Evolutionary conservation across 2,888 invertebrate genomes (phyloP).

Genomic region (Erynnis tages): DNA sequence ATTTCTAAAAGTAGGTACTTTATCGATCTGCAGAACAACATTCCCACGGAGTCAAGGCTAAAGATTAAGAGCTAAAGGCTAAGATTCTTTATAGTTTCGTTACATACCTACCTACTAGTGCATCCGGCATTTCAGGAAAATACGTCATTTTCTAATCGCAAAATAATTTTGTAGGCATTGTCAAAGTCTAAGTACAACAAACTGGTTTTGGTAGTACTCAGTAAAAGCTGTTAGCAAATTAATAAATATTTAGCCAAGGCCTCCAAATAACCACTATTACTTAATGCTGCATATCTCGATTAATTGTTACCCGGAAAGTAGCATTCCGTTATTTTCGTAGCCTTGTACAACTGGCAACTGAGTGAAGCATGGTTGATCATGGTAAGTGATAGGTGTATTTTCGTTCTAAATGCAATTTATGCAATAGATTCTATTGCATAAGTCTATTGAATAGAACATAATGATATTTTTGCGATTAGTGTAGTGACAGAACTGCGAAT

Average conservation of each 20-base stretch:
- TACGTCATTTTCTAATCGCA: too few relatives aligned
- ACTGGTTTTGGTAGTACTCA: not conserved
- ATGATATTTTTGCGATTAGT: too few relatives aligned
- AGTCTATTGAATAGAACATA: too few relatives aligned
- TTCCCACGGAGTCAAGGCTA: slow-evolving; percentile 12
- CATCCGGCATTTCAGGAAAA: not conserved
- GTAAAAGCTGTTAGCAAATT: slow-evolving; percentile 2
- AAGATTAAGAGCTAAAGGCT: not conserved
- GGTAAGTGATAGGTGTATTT: too few relatives aligned
- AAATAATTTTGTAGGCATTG: too few relatives aligned
- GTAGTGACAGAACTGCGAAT: too few relatives aligned
- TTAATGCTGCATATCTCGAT: not conserved
- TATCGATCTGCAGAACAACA: slow-evolving; percentile 2
- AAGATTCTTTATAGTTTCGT: not conserved
- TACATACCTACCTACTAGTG: not conserved
- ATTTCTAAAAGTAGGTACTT: not conserved
- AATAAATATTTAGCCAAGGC: slow-evolving; percentile 14
- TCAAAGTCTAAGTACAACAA: not conserved
- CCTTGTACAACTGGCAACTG: not conserved
- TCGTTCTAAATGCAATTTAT: too few relatives aligned
- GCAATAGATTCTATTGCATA: too few relatives aligned
- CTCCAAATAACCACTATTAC: slow-evolving; percentile 5
- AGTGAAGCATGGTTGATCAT: too few relatives aligned
- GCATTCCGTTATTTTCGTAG: not conserved
- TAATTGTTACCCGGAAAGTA: not conserved